These are phyloP conservation scores for Drosophila merina DNA, from an alignment of 2,888 invertebrate species.

Conservation along the genomic window DNA sequence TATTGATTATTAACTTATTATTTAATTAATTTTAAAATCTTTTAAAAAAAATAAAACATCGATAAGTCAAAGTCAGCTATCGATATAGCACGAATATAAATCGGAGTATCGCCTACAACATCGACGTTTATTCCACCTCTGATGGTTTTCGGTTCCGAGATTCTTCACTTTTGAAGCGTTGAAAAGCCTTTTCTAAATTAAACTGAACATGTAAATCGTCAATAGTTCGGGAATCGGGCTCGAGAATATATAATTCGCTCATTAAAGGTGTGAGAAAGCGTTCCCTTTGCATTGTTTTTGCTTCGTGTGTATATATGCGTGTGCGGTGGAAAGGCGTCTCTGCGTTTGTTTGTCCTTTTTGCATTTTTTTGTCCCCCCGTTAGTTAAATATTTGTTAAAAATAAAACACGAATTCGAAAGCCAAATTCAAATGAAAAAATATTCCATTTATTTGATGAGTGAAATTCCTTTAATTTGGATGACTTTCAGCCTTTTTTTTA, in stretches of 20 bases:
- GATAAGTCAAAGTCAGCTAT: not conserved
- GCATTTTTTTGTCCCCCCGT: not conserved
- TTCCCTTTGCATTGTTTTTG: not conserved
- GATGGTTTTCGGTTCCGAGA: conserved; percentile 3
- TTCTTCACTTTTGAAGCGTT: not conserved
- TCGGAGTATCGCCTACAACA: not conserved
- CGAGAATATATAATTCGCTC: not conserved
- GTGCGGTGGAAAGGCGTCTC: not conserved
- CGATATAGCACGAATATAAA: not conserved
- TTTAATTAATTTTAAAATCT: no score
- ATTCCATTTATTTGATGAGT: not conserved
- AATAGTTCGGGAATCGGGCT: not conserved
- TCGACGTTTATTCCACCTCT: conserved; percentile 1
- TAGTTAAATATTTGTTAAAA: not conserved
- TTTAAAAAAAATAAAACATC: not conserved
- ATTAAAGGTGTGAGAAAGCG: not conserved
- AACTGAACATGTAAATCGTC: conserved; percentile 4
- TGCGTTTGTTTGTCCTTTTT: conserved; percentile 2
- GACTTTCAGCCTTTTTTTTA: not conserved
- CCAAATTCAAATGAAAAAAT: not conserved
- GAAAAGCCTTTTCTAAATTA: conserved; percentile 4
- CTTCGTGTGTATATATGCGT: not conserved
- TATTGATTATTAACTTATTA: no score
- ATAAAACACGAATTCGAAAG: not conserved
- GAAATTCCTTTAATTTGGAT: not conserved